Evolutionary conservation across 2,797 vertebrate species (phyloP), one percentile per base, ranked within the genome.

Genomic region (Poecile montanus): DNA sequence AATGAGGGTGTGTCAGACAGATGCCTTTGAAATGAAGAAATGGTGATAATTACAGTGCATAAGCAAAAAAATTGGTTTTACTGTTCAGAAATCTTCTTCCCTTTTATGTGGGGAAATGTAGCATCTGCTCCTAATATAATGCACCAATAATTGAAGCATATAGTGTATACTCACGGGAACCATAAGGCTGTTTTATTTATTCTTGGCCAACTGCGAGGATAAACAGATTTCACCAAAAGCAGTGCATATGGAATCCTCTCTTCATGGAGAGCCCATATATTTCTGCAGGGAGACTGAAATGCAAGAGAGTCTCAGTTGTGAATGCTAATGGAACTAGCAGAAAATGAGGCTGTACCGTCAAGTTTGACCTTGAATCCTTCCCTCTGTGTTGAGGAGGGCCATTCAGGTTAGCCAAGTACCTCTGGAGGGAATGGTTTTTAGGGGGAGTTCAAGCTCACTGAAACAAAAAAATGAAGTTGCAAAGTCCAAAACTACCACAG

Each of bases 51-150:
- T 96, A 77, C 22, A 6, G 58, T n/a, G 60, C 85, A 44, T 48
- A 96, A 85, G 85, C 80, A 83, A 93, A 97, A 96, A 78, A 94
- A 51, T n/a, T 85, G 57, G 53, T 58, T 97, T 96, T 97, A 95
- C 89, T 97, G 93, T 97, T 97, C 85, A 96, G 95, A 97, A 97
- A 88, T 92, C 87, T 88, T 94, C n/a, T 90, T 96, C 91, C 71
- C 67, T 72, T 66, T 93, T 96, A 96, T 85, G 67, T 72, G 92
- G 85, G 47, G 75, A 95, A 98, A 97, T 88, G 85, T n/a, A 98
- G 97, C 97, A 98, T 97, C 97, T 98, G 97, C 91, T 95, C 70
- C 95, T 94, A 94, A 97, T 97, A 97, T 84, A 97, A 97, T 71
- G 90, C 90, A 96, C 95, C 94, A 96, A 96, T 97, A 97, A 97